Conservation (phyloP, 2,888 invertebrate species). For the Caenorhabditis sinica region DNA sequence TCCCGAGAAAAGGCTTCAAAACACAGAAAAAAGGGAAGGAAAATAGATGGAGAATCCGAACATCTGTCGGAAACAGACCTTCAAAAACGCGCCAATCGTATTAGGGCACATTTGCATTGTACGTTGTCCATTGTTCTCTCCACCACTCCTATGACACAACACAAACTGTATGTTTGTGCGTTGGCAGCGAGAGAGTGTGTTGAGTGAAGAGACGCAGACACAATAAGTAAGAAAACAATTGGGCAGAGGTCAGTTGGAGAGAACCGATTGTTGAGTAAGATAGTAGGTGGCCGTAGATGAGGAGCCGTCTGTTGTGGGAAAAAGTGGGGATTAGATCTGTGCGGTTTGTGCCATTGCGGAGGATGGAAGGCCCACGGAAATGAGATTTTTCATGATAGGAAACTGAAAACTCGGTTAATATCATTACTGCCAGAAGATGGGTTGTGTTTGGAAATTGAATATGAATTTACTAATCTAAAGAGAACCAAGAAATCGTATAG, state of each 20-base stretch:
- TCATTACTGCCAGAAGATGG: too few relatives aligned
- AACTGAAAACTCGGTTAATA: too few relatives aligned
- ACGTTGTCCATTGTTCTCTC: neutral
- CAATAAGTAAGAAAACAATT: neutral
- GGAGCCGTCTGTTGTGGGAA: neutral
- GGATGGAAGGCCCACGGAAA: neutral
- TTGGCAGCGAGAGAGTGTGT: neutral
- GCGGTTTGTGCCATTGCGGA: neutral
- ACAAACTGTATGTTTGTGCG: constrained; percentile 6
- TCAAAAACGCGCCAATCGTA: constrained; percentile 22
- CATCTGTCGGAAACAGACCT: neutral
- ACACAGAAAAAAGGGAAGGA: neutral
- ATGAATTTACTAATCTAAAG: too few relatives aligned
- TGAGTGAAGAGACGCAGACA: neutral
- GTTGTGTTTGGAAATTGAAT: too few relatives aligned
- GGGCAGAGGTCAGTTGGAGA: neutral
- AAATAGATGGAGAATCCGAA: neutral
- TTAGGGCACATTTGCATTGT: constrained; percentile 39
- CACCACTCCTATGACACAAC: neutral
- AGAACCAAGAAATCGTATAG: too few relatives aligned
- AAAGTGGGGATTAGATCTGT: neutral
- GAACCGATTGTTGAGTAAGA: constrained; percentile 11
- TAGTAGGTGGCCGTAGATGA: neutral
- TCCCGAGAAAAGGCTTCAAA: constrained; percentile 21
- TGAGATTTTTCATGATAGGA: too few relatives aligned